A percentile compares a stretch with the other conserved stretches of the same genome.
Evolutionary conservation across 2,888 invertebrate genomes (phyloP).

Genomic region (Nebria brevicollis): DNA sequence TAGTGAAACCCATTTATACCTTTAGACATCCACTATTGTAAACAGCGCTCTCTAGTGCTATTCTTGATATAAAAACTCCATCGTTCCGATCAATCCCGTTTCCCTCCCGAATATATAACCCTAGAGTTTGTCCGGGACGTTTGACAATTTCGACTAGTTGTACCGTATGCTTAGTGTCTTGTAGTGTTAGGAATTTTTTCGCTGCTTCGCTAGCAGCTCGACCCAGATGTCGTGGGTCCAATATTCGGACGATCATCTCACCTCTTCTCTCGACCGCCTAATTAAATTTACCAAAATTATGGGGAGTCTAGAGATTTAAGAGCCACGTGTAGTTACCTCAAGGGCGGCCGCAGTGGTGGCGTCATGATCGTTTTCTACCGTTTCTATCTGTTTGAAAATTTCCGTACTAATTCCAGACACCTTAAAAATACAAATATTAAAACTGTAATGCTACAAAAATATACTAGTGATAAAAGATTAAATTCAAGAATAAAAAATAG

Average conservation of each 20-base stretch:
- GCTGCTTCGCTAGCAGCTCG: conserved; percentile 87
- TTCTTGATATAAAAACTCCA: conserved; percentile 97
- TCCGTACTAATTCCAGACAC: conserved; percentile 96
- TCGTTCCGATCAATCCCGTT: conserved; percentile 95
- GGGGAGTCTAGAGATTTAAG: not conserved
- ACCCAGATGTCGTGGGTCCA: conserved; percentile 89
- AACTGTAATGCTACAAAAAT: too few species aligned
- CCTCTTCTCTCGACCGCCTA: conserved; percentile 89
- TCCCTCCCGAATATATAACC: conserved; percentile 98
- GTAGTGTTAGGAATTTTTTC: conserved; percentile 83
- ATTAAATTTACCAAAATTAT: not conserved
- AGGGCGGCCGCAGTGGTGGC: conserved; percentile 91
- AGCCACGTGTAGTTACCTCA: conserved; percentile 68
- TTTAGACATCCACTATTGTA: conserved; percentile 97
- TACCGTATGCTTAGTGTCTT: conserved; percentile 82
- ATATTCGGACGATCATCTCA: conserved; percentile 93
- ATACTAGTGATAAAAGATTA: too few species aligned
- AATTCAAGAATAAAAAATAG: not conserved
- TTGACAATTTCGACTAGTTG: conserved; percentile 98
- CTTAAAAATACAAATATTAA: conserved; percentile 63
- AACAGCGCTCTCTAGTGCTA: conserved; percentile 95
- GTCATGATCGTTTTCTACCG: conserved; percentile 95
- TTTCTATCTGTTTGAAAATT: conserved; percentile 97
- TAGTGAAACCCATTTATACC: conserved; percentile 60
- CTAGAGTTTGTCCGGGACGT: conserved; percentile 97